Percentiles rank a stretch among this genome's conserved stretches.
Evolutionary conservation across 2,888 invertebrate species (phyloP).

Genomic region (Drosophila diplacantha): DNA sequence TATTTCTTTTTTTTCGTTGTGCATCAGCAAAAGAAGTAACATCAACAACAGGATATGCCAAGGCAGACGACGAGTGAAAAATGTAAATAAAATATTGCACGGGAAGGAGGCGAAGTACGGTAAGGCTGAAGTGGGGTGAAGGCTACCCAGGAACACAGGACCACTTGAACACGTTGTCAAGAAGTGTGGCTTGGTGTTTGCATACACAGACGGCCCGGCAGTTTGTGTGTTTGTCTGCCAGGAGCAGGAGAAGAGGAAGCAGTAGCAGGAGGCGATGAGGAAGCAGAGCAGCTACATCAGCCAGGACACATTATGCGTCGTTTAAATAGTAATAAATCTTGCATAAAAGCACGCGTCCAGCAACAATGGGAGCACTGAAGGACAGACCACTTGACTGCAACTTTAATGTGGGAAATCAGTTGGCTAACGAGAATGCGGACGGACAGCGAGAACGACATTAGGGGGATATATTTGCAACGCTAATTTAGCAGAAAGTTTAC

Average conservation of each 20-base stretch:
- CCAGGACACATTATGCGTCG: conserved; percentile 68
- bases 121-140: conserved; percentile 21
- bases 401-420: conserved; percentile 68
- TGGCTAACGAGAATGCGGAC: conserved; percentile 51
- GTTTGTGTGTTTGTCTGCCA: conserved; percentile 48
- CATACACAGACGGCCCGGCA: conserved; percentile 15
- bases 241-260: conserved; percentile 39
- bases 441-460: conserved; percentile 50
- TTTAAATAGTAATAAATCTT: conserved; percentile 76
- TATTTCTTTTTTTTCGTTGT: conserved; percentile 5
- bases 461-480: conserved; percentile 71
- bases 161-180: conserved; percentile 72
- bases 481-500: conserved; percentile 72
- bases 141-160: conserved; percentile 41
- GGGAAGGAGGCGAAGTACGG: conserved; percentile 12
- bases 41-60: conserved; percentile 56
- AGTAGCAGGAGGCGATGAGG: conserved; percentile 39
- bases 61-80: conserved; percentile 68
- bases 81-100: conserved; percentile 70
- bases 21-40: conserved; percentile 16
- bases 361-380: conserved; percentile 22
- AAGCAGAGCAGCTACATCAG: conserved; percentile 34
- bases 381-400: conserved; percentile 53
- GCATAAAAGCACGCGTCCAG: conserved; percentile 67
- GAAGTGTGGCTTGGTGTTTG: conserved; percentile 37